Base-by-base conservation (phyloP, 2,797 vertebrate species). In the Morus bassanus region DNA sequence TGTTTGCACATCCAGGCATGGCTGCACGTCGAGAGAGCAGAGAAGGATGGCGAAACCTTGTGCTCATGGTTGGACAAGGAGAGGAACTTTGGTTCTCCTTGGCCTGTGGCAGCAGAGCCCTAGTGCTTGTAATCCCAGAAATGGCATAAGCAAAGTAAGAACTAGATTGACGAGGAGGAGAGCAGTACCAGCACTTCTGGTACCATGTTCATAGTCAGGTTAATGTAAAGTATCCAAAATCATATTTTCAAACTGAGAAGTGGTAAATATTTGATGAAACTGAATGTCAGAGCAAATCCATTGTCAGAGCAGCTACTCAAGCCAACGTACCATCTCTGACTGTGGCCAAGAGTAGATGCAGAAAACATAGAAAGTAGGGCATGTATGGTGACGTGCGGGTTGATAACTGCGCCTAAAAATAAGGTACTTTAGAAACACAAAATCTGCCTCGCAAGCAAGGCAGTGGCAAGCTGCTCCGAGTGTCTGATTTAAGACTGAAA, bases 381-480 rank as follows among this genome's bases (percentile, higher is more conserved):
- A 94, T 8, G 89, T 7, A 9, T 93, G 81, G 91, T 93, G 94
- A 94, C 2, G 50, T 51, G 79, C 0, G 17, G 81, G 43, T 87
- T 95, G 95, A 63, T 83, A 59, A 68, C 91, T 84, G 94, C 2
- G 7, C 95, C 95, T 97, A 94, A 96, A 96, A 96, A 94, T 96
- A 95, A 95, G 92, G 85, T 86, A 75, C 92, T 96, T 95, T 22
- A 86, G 89, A 78, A 96, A 89, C 37, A 89, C 5, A 60, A 92
- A 97, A 93, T 95, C 63, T 96, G 93, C 95, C 92, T 96, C 0
- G 6, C 89, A 33, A 94, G 95, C 93, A 83, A 80, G 95, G 82
- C 91, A 68, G 87, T 21, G 72, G 84, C 94, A 95, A 56, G 63
- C 92, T 94, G 92, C 89, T 96, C 86, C 0, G 31, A 19, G 88